Conservation (phyloP, 2,797 vertebrate species). For the Sebastes diaconus region DNA sequence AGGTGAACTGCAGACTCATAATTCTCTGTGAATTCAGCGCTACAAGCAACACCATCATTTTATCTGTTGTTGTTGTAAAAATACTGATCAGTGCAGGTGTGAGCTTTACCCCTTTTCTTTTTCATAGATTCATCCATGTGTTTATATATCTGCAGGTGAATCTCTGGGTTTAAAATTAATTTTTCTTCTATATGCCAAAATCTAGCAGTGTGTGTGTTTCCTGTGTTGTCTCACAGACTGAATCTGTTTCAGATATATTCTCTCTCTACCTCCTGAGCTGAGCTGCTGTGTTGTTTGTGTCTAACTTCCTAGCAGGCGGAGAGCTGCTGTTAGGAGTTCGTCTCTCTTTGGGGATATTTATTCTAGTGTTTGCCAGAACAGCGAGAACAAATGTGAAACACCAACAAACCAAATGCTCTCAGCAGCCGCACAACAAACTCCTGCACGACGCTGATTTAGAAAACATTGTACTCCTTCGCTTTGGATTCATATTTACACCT, state of each 20-base stretch:
- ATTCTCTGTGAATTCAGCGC: too few species aligned
- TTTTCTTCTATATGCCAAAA: not conserved
- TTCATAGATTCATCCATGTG: not conserved
- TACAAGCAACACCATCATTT: fast-evolving
- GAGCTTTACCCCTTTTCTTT: not conserved
- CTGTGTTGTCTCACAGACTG: not conserved
- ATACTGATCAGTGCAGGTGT: not conserved
- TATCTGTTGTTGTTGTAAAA: not conserved
- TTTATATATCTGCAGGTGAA: not conserved
- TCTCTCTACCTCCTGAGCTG: too few species aligned
- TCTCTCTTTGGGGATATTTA: slow-evolving; percentile 36
- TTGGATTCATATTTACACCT: slow-evolving; percentile 8
- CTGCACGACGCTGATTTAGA: not conserved
- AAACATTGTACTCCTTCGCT: not conserved
- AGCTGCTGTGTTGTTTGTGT: not conserved
- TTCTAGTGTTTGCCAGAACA: slow-evolving; percentile 46
- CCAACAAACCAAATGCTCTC: slow-evolving; percentile 12
- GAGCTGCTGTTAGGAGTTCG: slow-evolving; percentile 17
- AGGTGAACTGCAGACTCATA: too few species aligned
- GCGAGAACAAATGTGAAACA: slow-evolving; percentile 28
- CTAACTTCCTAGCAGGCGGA: slow-evolving; percentile 2
- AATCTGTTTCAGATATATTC: too few species aligned
- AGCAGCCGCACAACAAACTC: not conserved
- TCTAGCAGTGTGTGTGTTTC: not conserved
- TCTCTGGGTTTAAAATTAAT: fast-evolving